Conservation (phyloP, 2,888 invertebrate species). For the Ramazzottius varieornatus region DNA sequence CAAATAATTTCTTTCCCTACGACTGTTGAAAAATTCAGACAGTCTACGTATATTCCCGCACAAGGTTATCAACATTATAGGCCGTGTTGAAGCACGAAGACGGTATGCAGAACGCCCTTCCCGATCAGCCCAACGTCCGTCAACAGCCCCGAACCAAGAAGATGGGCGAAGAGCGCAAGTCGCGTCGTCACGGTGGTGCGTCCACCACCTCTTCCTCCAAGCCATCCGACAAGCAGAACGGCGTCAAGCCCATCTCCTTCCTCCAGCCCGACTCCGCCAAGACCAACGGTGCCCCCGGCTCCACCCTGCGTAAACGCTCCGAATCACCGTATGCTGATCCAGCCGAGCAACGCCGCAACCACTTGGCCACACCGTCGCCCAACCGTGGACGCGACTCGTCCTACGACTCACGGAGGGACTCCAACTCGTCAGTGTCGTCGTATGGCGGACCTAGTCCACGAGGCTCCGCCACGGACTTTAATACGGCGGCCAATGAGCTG, state of each 20-base stretch:
- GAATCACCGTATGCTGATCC: background rate
- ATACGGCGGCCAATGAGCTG: background rate
- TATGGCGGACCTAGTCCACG: too few species aligned
- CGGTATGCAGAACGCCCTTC: slow-evolving; percentile 26
- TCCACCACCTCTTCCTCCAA: background rate
- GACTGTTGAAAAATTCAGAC: too few species aligned
- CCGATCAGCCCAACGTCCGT: slow-evolving; percentile 1
- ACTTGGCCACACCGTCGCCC: background rate
- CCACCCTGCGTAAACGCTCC: background rate
- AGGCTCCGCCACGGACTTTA: background rate
- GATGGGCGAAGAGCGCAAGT: slow-evolving; percentile 5
- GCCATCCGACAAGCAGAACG: background rate
- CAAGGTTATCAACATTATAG: too few species aligned
- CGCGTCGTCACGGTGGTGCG: slow-evolving; percentile 4
- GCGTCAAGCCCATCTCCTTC: slow-evolving; percentile 1
- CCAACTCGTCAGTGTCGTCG: background rate
- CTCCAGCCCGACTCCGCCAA: background rate
- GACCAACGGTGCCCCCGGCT: background rate
- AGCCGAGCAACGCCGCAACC: background rate
- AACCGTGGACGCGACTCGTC: background rate
- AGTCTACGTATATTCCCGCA: too few species aligned
- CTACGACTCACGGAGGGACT: background rate
- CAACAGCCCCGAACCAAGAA: slow-evolving; percentile 4
- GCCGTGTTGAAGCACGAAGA: slow-evolving; percentile 68
- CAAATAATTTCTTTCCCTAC: too few species aligned